Evolutionary conservation across 2,888 invertebrate genomes (phyloP).

Genomic region (Heliconius aoede): DNA sequence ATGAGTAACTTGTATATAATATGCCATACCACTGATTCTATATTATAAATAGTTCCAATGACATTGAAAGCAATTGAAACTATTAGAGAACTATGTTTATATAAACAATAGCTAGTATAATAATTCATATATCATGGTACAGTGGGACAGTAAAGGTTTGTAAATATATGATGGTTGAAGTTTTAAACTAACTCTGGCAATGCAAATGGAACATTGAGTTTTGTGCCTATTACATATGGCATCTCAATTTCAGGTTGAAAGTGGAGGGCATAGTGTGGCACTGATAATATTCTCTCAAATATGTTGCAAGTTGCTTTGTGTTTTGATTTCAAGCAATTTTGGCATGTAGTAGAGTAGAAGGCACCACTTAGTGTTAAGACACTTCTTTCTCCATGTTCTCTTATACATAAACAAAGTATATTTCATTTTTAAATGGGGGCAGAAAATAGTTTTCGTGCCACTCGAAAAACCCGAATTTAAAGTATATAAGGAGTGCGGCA

Average conservation of each 20-base stretch:
- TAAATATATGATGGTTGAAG: too few species aligned
- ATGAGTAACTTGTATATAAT: not conserved
- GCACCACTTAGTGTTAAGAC: not conserved
- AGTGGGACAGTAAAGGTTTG: not conserved
- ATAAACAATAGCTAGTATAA: not conserved
- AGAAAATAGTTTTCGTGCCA: too few species aligned
- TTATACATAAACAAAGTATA: not conserved
- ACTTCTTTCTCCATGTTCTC: not conserved
- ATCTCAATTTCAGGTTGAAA: too few species aligned
- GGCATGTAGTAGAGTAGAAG: not conserved
- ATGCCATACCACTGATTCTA: not conserved
- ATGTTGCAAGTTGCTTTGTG: not conserved
- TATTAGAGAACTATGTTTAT: not conserved
- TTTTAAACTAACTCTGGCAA: too few species aligned
- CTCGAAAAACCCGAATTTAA: too few species aligned
- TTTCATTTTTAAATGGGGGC: too few species aligned
- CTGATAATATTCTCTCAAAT: too few species aligned
- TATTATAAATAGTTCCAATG: not conserved
- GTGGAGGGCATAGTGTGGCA: too few species aligned
- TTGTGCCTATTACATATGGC: too few species aligned
- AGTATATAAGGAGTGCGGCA: too few species aligned
- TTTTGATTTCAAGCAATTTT: not conserved
- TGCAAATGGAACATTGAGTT: too few species aligned
- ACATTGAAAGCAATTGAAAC: not conserved
- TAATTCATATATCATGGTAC: not conserved